Conservation (phyloP, 92 coral and sea anemone species). For the Heliopora coerulea region DNA sequence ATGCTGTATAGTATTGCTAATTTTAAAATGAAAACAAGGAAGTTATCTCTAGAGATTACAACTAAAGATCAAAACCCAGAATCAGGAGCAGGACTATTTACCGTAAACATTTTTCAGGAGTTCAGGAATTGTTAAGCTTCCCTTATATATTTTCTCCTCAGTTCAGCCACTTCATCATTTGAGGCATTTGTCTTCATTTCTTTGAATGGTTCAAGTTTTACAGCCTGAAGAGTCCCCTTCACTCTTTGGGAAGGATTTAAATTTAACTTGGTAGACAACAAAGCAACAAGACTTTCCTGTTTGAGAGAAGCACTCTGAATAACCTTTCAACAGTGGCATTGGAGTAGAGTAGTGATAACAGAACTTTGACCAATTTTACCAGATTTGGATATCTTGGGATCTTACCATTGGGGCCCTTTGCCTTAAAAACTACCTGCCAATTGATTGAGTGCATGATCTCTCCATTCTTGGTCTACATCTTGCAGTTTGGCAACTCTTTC, state of each 20-base stretch:
- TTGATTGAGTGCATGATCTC: constrained; percentile 25
- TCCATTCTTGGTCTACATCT: constrained; percentile 39
- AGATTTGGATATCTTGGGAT: constrained; percentile 33
- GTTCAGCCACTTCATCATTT: too few species aligned
- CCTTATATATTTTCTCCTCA: too few species aligned
- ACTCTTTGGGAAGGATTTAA: neutral
- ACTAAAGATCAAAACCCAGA: too few species aligned
- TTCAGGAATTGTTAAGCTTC: too few species aligned
- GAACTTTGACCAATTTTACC: constrained; percentile 18
- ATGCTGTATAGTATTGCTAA: too few species aligned
- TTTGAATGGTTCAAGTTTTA: constrained; percentile 21
- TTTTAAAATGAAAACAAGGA: too few species aligned
- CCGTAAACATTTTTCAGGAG: too few species aligned
- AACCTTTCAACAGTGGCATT: constrained; percentile 26
- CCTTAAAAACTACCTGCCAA: constrained; percentile 21
- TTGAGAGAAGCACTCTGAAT: constrained; percentile 26
- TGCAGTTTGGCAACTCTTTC: too few species aligned
- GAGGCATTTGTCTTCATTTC: constrained; percentile 36
- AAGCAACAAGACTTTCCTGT: constrained; percentile 26
- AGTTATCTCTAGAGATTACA: too few species aligned
- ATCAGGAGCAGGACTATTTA: too few species aligned
- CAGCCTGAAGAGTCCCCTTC: constrained; percentile 14
- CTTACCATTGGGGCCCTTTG: neutral
- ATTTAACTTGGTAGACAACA: too few species aligned
- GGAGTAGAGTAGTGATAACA: constrained; percentile 11